These are phyloP conservation scores for Chlorops oryzae DNA, from an alignment of 1,140 invertebrate species.

Conservation along the genomic window DNA sequence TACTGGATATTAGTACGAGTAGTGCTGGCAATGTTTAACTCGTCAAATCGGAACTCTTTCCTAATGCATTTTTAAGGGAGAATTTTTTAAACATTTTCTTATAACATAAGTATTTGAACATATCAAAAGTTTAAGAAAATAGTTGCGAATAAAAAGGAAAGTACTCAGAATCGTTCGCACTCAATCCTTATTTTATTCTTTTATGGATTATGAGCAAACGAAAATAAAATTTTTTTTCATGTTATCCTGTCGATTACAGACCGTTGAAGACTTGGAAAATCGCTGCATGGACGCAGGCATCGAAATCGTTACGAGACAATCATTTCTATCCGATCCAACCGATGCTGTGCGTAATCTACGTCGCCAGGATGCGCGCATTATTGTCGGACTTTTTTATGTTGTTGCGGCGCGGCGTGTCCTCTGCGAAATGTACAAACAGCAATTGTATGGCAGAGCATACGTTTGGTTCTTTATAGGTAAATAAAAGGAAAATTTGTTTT, in stretches of 20 bases:
- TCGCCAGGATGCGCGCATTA: conserved; percentile 91
- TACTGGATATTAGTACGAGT: too few relatives aligned
- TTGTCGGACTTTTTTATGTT: conserved; percentile 93
- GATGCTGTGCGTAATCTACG: conserved; percentile 92
- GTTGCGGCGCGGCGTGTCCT: conserved; percentile 91
- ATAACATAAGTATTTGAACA: too few relatives aligned
- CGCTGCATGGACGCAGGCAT: conserved; percentile 89
- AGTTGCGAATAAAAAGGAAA: too few relatives aligned
- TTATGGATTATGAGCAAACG: not conserved
- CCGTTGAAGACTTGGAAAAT: conserved; percentile 93
- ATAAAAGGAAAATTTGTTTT: conserved; percentile 34
- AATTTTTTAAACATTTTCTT: too few relatives aligned
- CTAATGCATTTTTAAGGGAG: too few relatives aligned
- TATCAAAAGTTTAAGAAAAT: too few relatives aligned
- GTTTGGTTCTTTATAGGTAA: conserved; percentile 99
- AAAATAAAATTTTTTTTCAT: conserved; percentile 4
- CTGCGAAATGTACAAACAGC: conserved; percentile 94
- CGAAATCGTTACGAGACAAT: conserved; percentile 92
- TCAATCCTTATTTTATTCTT: not conserved
- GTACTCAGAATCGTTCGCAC: not conserved
- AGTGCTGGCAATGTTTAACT: too few relatives aligned
- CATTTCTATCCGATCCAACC: conserved; percentile 91
- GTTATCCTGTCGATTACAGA: conserved; percentile 55
- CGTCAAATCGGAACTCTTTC: too few relatives aligned
- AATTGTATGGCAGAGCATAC: conserved; percentile 90